These are phyloP conservation scores for Protosalanx chinensis DNA, from an alignment of 2,797 vertebrate species.

Conservation along the genomic window DNA sequence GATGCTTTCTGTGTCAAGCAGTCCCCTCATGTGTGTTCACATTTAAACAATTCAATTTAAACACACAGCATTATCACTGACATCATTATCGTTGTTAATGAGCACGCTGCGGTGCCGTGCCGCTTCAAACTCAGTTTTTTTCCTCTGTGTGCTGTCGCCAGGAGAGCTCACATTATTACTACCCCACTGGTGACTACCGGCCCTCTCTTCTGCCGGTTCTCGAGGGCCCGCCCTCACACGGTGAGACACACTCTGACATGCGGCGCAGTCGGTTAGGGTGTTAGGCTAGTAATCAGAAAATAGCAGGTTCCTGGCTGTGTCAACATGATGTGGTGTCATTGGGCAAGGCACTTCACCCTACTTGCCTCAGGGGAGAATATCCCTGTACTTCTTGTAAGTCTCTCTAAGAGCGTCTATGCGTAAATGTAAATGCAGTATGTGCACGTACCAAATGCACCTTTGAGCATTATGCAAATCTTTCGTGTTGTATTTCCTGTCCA, in stretches of 20 bases:
- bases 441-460: constrained; percentile 2
- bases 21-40: background rate
- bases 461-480: background rate
- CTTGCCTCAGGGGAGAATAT: too few relatives aligned
- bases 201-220: constrained; percentile 54
- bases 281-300: too few relatives aligned
- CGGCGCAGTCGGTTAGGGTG: too few relatives aligned
- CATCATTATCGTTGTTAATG: constrained; percentile 3
- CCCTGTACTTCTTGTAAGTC: too few relatives aligned
- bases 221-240: constrained; percentile 55
- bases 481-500: too few relatives aligned
- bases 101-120: constrained; percentile 13
- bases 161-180: constrained; percentile 66
- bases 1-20: background rate
- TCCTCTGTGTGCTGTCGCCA: constrained; percentile 38
- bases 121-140: constrained; percentile 21
- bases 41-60: constrained; percentile 20
- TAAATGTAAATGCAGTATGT: too few relatives aligned
- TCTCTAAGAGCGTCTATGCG: too few relatives aligned
- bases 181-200: constrained; percentile 57
- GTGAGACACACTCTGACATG: constrained; percentile 46
- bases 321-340: too few relatives aligned
- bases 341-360: too few relatives aligned
- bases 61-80: constrained; percentile 39
- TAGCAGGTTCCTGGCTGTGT: too few relatives aligned